Conservation (phyloP, 2,888 invertebrate genomes). For the Agrotis segetum region DNA sequence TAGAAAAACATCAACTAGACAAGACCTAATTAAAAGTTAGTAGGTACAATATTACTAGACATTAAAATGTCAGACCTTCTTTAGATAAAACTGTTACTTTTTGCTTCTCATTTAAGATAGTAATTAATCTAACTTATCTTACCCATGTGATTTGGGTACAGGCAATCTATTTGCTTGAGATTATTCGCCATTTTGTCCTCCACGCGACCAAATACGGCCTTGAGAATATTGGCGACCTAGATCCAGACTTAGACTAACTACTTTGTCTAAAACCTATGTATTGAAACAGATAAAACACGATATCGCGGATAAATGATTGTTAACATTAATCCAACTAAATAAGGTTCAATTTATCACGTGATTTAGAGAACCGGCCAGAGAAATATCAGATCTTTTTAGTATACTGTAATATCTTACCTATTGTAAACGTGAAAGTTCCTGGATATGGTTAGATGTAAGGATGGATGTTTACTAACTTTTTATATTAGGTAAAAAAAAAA, state of each 20-base stretch:
- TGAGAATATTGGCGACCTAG: slow-evolving; percentile 29
- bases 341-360: slow-evolving; percentile 9
- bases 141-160: slow-evolving; percentile 51
- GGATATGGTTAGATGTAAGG: no score
- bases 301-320: slow-evolving; percentile 13
- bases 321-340: slow-evolving; percentile 17
- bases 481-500: no score
- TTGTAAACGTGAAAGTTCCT: no score
- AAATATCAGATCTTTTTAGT: not conserved
- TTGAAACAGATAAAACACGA: slow-evolving; percentile 28
- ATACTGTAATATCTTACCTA: no score
- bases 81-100: slow-evolving; percentile 29
- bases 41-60: not conserved
- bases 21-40: slow-evolving; percentile 6
- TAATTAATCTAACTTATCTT: slow-evolving; percentile 62
- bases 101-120: slow-evolving; percentile 46
- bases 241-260: slow-evolving; percentile 17
- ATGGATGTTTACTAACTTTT: no score
- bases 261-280: slow-evolving; percentile 25
- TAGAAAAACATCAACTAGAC: not conserved
- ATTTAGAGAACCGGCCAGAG: not conserved
- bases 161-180: slow-evolving; percentile 52
- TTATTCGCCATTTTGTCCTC: slow-evolving; percentile 49
- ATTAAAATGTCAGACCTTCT: slow-evolving; percentile 16
- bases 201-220: slow-evolving; percentile 34